Percentiles rank a stretch among this genome's conserved stretches.
phyloP scores from a whole-genome alignment of 2,113 vertebrate genomes.

The Ovis aries region ARS-UI_Ramb_v3.0 NC_056054.1:267999501-268000000 shows the following conservation, averaged over 20 bases:
- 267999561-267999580: too few species aligned
- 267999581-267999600: too few species aligned
- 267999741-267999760: not conserved
- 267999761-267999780: not conserved
- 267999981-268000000: not conserved
- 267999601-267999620: too few species aligned
- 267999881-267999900: not conserved
- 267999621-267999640: too few species aligned
- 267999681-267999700: not conserved
- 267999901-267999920: not conserved
- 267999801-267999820: not conserved
- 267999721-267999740: not conserved
- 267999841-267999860: not conserved
- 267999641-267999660: too few species aligned
- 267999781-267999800: too few species aligned
- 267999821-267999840: not conserved
- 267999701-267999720: not conserved
- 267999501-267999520: too few species aligned
- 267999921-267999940: not conserved
- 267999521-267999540: too few species aligned
- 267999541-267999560: too few species aligned
- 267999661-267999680: too few species aligned
- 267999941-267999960: not conserved
- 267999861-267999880: not conserved
- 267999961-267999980: not conserved